Percentiles rank a stretch among this genome's conserved stretches.
Evolutionary conservation across 2,797 vertebrate genomes (phyloP).

Genomic region (Apogon hyalosoma): DNA sequence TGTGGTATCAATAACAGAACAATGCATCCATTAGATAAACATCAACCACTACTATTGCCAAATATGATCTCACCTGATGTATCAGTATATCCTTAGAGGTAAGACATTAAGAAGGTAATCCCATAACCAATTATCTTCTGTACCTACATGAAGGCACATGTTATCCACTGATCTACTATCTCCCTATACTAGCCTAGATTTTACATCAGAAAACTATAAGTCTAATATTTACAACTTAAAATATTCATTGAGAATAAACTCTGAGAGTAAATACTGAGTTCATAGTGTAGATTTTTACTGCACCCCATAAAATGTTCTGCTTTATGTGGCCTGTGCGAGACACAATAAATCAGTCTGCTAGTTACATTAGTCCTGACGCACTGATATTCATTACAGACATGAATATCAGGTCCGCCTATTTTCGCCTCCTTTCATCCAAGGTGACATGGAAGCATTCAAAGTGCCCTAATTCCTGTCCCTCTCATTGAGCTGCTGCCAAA

Average conservation of each 20-base stretch:
- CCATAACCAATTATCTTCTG: slow-evolving; percentile 3
- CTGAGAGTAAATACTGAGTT: slow-evolving; percentile 19
- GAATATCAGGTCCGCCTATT: slow-evolving; percentile 65
- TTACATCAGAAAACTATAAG: not conserved
- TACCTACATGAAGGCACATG: too few species aligned
- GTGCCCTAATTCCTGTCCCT: slow-evolving; percentile 62
- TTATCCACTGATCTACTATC: not conserved
- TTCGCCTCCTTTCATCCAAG: slow-evolving; percentile 69
- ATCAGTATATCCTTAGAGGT: not conserved
- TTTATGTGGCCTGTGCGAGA: slow-evolving; percentile 31
- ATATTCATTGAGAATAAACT: slow-evolving; percentile 22
- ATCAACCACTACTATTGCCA: too few species aligned
- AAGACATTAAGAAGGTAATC: not conserved
- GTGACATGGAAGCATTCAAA: slow-evolving; percentile 70
- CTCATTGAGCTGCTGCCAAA: slow-evolving; percentile 67
- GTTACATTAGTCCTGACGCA: slow-evolving; percentile 47
- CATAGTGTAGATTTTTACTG: slow-evolving; percentile 30
- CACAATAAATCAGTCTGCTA: slow-evolving; percentile 53
- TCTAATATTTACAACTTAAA: slow-evolving; percentile 12
- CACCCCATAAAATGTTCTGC: slow-evolving; percentile 33
- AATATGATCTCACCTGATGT: too few species aligned
- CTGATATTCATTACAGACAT: slow-evolving; percentile 58
- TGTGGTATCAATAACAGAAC: too few species aligned
- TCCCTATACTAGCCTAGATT: not conserved
- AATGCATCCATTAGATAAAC: too few species aligned